Percentiles rank a stretch among this genome's conserved stretches.
Conservation (phyloP, 2,113 vertebrate species). For the Recurvirostra avosetta region DNA sequence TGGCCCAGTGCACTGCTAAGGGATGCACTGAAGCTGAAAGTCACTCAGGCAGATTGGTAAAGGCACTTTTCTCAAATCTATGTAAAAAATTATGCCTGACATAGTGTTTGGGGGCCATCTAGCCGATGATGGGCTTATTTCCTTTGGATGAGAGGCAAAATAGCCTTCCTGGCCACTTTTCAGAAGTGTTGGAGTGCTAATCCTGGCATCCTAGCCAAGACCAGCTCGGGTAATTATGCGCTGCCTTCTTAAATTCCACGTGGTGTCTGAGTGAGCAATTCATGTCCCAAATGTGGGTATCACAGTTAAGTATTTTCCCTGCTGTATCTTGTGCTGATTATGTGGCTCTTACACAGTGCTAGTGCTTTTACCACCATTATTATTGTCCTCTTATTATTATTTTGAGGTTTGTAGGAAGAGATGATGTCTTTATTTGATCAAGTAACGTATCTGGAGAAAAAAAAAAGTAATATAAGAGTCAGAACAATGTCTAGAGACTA, state of each 20-base stretch:
- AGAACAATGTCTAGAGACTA: not conserved
- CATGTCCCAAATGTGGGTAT: not conserved
- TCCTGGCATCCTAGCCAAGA: not conserved
- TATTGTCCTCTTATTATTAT: not conserved
- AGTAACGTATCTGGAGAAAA: not conserved
- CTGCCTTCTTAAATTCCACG: slow-evolving; percentile 10
- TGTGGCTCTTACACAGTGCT: not conserved
- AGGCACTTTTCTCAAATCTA: not conserved
- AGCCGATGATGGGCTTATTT: not conserved
- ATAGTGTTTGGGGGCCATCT: not conserved
- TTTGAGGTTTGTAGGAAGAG: not conserved
- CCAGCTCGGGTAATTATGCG: not conserved
- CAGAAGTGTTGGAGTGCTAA: slow-evolving; percentile 10
- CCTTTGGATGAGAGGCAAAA: not conserved
- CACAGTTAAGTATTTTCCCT: not conserved
- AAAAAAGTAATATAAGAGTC: not conserved
- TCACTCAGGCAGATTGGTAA: not conserved
- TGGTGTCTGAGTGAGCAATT: not conserved
- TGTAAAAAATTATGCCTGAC: not conserved
- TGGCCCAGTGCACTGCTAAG: not conserved
- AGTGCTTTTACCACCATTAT: not conserved
- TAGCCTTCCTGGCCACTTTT: slow-evolving; percentile 10
- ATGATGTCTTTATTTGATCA: not conserved
- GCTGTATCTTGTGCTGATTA: not conserved
- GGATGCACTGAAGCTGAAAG: not conserved